phyloP scores from a whole-genome alignment of 1,140 invertebrate species.

The Myzus persicae region DNA sequence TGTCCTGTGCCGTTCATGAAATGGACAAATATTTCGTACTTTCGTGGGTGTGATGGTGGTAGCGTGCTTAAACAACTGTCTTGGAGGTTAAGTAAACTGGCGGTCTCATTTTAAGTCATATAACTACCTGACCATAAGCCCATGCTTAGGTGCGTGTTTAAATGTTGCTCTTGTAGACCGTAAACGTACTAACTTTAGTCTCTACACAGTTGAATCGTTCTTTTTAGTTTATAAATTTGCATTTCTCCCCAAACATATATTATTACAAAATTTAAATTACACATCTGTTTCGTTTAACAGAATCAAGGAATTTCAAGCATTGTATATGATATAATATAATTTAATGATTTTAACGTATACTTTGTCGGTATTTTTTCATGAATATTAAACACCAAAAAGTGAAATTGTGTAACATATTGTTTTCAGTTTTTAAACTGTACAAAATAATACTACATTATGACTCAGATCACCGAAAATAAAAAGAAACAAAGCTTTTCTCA shows the following conservation, averaged over 20 bases:
- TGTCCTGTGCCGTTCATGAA: not conserved
- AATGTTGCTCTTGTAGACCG: not conserved
- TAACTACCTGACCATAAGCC: not conserved
- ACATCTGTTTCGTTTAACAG: not conserved
- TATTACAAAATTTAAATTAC: not conserved
- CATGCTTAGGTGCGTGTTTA: not conserved
- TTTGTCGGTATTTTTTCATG: no score
- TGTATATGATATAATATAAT: no score
- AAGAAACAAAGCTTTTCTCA: no score
- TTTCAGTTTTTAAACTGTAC: no score
- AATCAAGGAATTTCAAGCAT: no score
- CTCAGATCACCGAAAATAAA: no score
- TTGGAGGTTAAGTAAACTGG: not conserved
- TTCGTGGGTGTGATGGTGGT: not conserved
- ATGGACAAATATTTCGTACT: not conserved
- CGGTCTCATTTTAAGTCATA: not conserved
- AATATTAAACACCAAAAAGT: no score
- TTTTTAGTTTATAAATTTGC: not conserved
- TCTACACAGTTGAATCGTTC: not conserved
- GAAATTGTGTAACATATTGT: no score
- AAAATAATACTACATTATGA: no score
- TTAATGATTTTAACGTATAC: no score
- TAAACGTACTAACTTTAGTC: no score
- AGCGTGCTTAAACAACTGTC: not conserved
- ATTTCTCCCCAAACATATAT: not conserved